phyloP scores from a whole-genome alignment of 2,113 vertebrate species.

The Mohoua ochrocephala region DNA sequence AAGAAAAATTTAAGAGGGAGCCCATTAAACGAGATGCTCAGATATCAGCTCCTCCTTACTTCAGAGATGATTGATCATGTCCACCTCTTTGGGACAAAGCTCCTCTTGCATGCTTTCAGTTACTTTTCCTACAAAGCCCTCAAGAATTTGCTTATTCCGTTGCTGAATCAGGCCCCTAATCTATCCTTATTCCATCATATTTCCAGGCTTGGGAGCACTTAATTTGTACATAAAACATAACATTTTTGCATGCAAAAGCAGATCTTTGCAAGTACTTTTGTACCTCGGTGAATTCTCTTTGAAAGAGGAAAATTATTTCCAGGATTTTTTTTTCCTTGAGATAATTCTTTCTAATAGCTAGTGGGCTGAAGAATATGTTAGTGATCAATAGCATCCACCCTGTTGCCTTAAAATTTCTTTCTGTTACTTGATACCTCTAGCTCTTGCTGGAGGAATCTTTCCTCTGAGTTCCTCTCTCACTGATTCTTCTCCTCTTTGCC shows the following conservation, averaged over 20 bases:
- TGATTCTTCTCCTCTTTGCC: background rate
- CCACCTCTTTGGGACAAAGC: background rate
- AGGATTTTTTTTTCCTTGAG: background rate
- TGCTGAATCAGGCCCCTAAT: background rate
- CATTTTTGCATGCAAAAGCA: background rate
- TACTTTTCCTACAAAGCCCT: background rate
- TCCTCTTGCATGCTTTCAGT: background rate
- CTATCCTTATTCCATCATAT: background rate
- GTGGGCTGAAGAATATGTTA: background rate
- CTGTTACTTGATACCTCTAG: background rate
- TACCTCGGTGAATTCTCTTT: background rate
- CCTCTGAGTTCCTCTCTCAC: background rate
- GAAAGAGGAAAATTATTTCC: background rate
- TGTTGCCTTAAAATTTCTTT: background rate
- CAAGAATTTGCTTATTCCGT: background rate
- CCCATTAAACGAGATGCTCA: rapidly evolving
- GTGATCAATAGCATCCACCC: background rate
- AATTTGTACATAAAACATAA: background rate
- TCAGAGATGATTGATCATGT: background rate
- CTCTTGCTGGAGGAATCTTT: background rate
- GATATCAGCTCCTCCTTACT: background rate
- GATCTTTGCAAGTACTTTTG: background rate
- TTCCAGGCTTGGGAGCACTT: background rate
- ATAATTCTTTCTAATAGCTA: background rate
- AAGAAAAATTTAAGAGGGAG: background rate